Conservation (phyloP, 2,113 vertebrate species). For the Benitochromis conjunctus region DNA sequence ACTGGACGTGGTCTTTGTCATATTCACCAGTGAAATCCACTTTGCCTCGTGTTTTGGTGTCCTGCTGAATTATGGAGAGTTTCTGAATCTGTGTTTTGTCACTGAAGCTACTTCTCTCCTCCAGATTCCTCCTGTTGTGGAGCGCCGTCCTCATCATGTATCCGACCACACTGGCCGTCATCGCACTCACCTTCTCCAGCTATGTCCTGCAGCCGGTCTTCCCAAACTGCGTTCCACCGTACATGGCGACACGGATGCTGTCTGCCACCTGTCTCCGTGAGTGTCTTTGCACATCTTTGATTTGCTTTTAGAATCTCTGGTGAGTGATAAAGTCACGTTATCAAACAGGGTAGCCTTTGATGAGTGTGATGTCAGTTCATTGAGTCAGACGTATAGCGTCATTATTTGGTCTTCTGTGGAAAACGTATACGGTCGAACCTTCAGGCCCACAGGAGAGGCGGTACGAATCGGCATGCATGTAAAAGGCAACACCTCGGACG, state of each 20-base stretch:
- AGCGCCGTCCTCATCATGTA: constrained; percentile 96
- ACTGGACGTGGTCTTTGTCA: neutral
- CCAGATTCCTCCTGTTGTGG: constrained; percentile 93
- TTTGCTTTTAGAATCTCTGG: no score
- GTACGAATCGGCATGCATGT: fast-evolving
- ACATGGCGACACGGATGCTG: constrained; percentile 85
- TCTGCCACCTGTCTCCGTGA: constrained; percentile 89
- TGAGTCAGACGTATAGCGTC: fast-evolving
- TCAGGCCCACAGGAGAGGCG: fast-evolving
- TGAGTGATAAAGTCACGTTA: neutral
- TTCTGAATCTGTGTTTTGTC: neutral
- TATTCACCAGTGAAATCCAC: fast-evolving
- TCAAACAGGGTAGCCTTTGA: neutral
- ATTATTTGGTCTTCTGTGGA: neutral
- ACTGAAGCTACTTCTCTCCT: neutral
- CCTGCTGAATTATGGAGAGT: neutral
- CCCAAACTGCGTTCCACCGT: constrained; percentile 87
- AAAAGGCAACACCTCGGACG: neutral
- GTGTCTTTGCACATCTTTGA: neutral
- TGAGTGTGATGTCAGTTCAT: neutral
- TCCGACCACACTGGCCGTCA: constrained; percentile 93
- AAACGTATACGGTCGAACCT: neutral
- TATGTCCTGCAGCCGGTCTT: constrained; percentile 93
- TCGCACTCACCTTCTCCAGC: constrained; percentile 94
- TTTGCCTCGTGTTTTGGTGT: neutral